Evolutionary conservation across 2,113 vertebrate species (phyloP).

Genomic region (Oplegnathus fasciatus): DNA sequence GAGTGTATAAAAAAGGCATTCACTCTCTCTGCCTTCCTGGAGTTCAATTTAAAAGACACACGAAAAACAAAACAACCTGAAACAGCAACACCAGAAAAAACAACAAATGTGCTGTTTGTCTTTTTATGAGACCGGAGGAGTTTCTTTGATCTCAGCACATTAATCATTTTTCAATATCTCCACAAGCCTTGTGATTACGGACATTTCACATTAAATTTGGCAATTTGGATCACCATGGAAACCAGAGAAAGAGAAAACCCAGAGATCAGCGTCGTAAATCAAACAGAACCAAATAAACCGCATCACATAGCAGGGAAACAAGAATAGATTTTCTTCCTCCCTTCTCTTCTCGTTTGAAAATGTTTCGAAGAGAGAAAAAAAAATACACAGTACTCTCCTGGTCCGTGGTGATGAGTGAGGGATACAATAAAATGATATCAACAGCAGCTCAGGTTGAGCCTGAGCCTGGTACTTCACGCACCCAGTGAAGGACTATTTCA

Average conservation of each 20-base stretch:
- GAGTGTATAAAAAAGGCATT: slow-evolving; percentile 4
- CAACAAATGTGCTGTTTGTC: not conserved
- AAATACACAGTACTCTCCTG: not conserved
- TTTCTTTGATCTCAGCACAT: slow-evolving; percentile 44
- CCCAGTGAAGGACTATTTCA: not conserved
- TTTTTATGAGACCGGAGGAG: not conserved
- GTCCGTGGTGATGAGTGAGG: not conserved
- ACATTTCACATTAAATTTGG: slow-evolving; percentile 33
- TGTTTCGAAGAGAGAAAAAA: slow-evolving; percentile 12
- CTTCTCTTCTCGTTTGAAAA: not conserved
- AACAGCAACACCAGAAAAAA: not conserved
- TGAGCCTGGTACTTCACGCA: not conserved
- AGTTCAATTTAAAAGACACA: slow-evolving; percentile 21
- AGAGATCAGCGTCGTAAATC: slow-evolving; percentile 54
- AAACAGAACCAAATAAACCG: slow-evolving; percentile 56
- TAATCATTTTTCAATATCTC: slow-evolving; percentile 70
- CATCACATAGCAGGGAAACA: slow-evolving; percentile 10
- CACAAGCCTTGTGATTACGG: slow-evolving; percentile 34
- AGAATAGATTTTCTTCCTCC: not conserved
- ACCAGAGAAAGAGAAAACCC: slow-evolving; percentile 30
- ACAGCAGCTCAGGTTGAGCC: not conserved
- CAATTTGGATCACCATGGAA: slow-evolving; percentile 60
- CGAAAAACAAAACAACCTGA: not conserved
- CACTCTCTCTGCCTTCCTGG: not conserved
- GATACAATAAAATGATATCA: not conserved